Evolutionary conservation across 92 coral and sea anemone species (phyloP).

Genomic region (Micromussa lordhowensis): DNA sequence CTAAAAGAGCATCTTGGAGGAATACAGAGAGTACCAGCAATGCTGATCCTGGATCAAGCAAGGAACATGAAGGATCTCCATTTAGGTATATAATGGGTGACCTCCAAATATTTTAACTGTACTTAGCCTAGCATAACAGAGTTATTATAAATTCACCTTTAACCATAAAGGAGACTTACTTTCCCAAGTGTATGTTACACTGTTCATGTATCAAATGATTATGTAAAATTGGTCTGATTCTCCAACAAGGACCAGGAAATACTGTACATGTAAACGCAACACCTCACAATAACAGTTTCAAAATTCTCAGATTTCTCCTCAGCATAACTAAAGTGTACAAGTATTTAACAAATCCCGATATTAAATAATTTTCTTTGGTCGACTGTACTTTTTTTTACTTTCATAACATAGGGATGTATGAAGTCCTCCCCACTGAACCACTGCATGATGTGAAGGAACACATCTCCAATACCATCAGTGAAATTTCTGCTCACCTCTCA

Average conservation of each 20-base stretch:
- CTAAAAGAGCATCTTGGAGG: slow-evolving; percentile 12
- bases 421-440: slow-evolving; percentile 1
- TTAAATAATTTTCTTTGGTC: not conserved
- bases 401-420: not conserved
- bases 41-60: not conserved
- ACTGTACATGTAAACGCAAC: not conserved
- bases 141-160: too few species aligned
- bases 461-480: not conserved
- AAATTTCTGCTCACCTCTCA: not conserved
- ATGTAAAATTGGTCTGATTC: too few species aligned
- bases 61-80: not conserved
- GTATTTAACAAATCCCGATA: not conserved
- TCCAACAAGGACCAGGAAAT: too few species aligned
- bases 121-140: too few species aligned
- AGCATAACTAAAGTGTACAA: too few species aligned
- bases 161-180: too few species aligned
- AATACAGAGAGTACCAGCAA: slow-evolving; percentile 4
- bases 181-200: too few species aligned
- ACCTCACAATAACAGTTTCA: not conserved
- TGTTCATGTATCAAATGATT: too few species aligned
- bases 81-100: not conserved
- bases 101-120: too few species aligned
- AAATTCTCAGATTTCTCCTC: too few species aligned
- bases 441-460: slow-evolving; percentile 5
- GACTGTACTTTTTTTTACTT: not conserved